Conservation (phyloP, 1,140 invertebrate species). For the Chironomus tepperi region DNA sequence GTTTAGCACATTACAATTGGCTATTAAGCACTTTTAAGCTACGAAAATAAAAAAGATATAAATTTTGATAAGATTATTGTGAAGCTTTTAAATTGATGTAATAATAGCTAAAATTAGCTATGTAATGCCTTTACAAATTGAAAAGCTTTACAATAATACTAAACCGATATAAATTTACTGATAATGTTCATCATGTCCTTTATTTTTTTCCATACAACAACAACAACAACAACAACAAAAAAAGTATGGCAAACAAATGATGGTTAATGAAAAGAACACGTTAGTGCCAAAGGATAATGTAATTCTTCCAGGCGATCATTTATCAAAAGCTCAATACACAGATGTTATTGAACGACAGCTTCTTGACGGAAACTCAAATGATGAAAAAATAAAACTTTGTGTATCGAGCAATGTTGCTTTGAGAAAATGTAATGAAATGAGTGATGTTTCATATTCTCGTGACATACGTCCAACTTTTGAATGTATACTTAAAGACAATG, state of each 20-base stretch:
- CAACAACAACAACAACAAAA: no score
- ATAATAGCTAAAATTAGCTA: no score
- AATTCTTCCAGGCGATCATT: slow-evolving; percentile 51
- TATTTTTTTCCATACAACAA: neutral
- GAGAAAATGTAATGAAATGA: slow-evolving; percentile 57
- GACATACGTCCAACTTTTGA: slow-evolving; percentile 61
- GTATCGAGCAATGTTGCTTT: slow-evolving; percentile 50
- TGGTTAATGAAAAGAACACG: slow-evolving; percentile 45
- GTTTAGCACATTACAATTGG: no score
- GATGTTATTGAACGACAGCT: slow-evolving; percentile 62
- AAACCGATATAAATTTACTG: no score
- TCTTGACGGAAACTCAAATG: neutral
- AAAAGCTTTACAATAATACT: no score
- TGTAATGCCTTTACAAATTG: no score
- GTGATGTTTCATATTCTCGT: slow-evolving; percentile 57
- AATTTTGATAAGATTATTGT: no score
- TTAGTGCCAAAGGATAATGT: slow-evolving; percentile 52
- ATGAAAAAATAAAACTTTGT: slow-evolving; percentile 39
- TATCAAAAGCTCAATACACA: slow-evolving; percentile 62
- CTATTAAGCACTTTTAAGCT: no score
- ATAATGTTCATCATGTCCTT: neutral
- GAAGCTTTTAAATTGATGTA: no score
- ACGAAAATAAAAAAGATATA: no score
- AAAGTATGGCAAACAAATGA: slow-evolving; percentile 41
- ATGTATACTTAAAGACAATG: slow-evolving; percentile 49